These are phyloP conservation scores for Turritopsis dohrnii DNA, from an alignment of 30 jellyfish, hydroid and myxozoan species.

Conservation along the genomic window DNA sequence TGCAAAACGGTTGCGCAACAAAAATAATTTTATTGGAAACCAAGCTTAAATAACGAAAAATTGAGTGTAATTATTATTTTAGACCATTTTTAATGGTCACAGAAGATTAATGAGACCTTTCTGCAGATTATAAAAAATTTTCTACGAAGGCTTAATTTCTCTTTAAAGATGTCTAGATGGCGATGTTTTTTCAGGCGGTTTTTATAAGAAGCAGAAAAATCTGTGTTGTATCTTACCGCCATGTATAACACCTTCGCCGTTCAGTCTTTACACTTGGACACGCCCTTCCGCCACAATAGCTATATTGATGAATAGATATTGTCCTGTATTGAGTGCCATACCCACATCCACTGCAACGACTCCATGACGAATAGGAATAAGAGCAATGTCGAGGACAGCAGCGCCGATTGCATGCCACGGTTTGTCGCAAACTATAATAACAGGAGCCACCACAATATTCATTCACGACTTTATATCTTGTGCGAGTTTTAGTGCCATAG, in stretches of 20 bases:
- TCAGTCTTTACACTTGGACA: conserved; percentile 53
- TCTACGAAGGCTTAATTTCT: too few relatives aligned
- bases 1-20: too few relatives aligned
- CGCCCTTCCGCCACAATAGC: conserved; percentile 65
- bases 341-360: conserved; percentile 81
- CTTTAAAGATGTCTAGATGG: too few relatives aligned
- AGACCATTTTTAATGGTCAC: too few relatives aligned
- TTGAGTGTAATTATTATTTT: too few relatives aligned
- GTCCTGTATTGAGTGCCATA: conserved; percentile 52
- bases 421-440: not conserved
- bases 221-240: conserved; percentile 36
- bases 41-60: too few relatives aligned
- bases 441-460: not conserved
- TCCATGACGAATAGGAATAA: conserved; percentile 64
- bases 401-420: conserved; percentile 40
- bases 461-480: not conserved
- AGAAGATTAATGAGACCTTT: too few relatives aligned
- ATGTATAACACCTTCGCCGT: conserved; percentile 40
- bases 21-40: too few relatives aligned
- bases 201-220: not conserved
- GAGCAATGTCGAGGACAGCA: conserved; percentile 69
- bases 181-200: too few relatives aligned
- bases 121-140: too few relatives aligned
- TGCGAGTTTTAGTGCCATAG: not conserved
- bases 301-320: conserved; percentile 33